Conservation (phyloP, 2,888 invertebrate species). For the Limulus polyphemus region DNA sequence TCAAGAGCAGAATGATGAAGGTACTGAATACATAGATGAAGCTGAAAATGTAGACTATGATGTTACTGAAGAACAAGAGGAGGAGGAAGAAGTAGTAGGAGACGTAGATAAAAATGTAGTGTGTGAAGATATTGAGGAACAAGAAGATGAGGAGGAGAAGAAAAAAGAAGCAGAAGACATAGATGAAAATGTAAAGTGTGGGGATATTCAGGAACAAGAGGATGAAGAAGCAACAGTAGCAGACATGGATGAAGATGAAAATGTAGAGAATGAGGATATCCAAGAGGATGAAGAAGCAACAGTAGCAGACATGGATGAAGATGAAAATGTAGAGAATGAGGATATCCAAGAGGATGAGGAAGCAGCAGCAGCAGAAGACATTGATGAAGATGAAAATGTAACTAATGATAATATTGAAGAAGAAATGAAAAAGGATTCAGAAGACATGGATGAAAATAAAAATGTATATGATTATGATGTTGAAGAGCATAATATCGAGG, state of each 20-base stretch:
- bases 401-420: slow-evolving; percentile 9
- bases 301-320: slow-evolving; percentile 1
- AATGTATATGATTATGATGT: slow-evolving; percentile 11
- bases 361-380: slow-evolving; percentile 22
- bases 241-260: slow-evolving; percentile 8
- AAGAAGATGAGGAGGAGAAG: slow-evolving; percentile 2
- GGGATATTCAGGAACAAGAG: neutral
- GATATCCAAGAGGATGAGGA: neutral
- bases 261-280: slow-evolving; percentile 8
- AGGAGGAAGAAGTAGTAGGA: slow-evolving; percentile 20
- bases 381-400: slow-evolving; percentile 18
- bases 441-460: slow-evolving; percentile 22
- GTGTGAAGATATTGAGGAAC: slow-evolving; percentile 2
- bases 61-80: neutral
- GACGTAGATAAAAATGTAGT: slow-evolving; percentile 12
- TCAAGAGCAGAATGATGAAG: slow-evolving; percentile 7
- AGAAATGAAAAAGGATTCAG: slow-evolving; percentile 15
- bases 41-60: neutral
- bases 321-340: slow-evolving; percentile 3
- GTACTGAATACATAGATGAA: neutral
- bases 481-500: too few species aligned
- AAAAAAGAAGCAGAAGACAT: neutral
- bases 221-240: slow-evolving; percentile 3
- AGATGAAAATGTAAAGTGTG: neutral
- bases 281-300: slow-evolving; percentile 9